Evolutionary conservation across 1,140 invertebrate species (phyloP).

Genomic region (Brachionus koreanus): DNA sequence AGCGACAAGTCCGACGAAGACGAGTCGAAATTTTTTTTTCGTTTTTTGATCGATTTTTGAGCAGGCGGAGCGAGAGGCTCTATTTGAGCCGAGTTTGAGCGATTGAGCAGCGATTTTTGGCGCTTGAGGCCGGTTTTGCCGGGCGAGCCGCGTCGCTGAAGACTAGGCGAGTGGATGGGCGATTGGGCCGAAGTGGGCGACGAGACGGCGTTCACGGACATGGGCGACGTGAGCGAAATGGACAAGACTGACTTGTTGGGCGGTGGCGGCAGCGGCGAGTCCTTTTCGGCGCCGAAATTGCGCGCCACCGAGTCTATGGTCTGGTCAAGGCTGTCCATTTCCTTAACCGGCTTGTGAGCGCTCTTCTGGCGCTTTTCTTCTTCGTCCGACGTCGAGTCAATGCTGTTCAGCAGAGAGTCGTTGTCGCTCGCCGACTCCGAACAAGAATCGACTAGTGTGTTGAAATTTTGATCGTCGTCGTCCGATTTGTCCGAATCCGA

Average conservation of each 20-base stretch:
- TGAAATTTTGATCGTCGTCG: background rate
- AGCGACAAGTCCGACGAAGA: conserved; percentile 11
- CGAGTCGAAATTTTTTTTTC: conserved; percentile 28
- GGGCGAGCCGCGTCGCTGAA: background rate
- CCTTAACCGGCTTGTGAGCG: background rate
- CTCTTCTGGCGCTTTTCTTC: background rate
- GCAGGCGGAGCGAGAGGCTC: background rate
- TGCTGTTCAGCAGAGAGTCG: background rate
- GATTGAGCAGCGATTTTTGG: conserved; percentile 11
- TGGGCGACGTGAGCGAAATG: background rate
- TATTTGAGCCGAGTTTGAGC: background rate
- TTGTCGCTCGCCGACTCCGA: background rate
- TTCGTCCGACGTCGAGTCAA: background rate
- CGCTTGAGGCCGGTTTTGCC: background rate
- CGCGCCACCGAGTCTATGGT: conserved; percentile 42
- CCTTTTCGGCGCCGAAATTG: conserved; percentile 18
- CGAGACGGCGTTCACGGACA: background rate
- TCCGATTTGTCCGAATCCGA: conserved; percentile 29
- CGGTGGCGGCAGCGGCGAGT: background rate
- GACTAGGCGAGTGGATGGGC: background rate
- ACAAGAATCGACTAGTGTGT: background rate
- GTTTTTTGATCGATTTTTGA: background rate
- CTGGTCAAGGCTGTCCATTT: conserved; percentile 33
- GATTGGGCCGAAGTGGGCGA: background rate
- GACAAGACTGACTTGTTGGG: background rate